These are phyloP conservation scores for Austrofundulus limnaeus DNA, from an alignment of 2,113 vertebrate species.

Conservation along the genomic window DNA sequence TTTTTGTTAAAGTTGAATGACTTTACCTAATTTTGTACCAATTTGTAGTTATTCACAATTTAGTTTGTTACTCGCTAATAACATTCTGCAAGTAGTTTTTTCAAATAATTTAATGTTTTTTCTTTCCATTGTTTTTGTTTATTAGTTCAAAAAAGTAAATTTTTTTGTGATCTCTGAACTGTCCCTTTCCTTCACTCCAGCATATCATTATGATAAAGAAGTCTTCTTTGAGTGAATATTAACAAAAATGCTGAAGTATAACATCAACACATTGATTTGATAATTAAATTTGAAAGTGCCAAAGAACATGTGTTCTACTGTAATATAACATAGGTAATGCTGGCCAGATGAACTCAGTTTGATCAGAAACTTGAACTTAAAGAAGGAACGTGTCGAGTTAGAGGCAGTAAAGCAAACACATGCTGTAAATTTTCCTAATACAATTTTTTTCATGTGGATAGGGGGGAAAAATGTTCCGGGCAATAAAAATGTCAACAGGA, in stretches of 20 bases:
- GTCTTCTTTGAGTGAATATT: too few species aligned
- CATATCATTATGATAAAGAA: not conserved
- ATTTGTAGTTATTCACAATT: not conserved
- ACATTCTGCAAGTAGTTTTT: slow-evolving; percentile 24
- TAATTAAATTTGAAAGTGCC: not conserved
- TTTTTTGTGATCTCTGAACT: too few species aligned
- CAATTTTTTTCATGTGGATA: slow-evolving; percentile 16
- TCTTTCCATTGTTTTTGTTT: not conserved
- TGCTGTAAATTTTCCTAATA: slow-evolving; percentile 17
- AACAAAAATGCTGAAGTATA: too few species aligned
- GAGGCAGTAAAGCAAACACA: slow-evolving; percentile 1
- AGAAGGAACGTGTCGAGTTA: not conserved
- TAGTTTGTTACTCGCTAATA: slow-evolving; percentile 3
- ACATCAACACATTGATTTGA: not conserved
- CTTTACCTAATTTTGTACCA: not conserved
- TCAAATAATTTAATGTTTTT: not conserved
- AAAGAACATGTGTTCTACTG: not conserved
- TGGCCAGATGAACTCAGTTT: not conserved
- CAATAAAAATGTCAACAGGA: slow-evolving; percentile 22
- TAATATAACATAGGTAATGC: not conserved
- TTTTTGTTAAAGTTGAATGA: not conserved
- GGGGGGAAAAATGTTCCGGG: slow-evolving; percentile 28
- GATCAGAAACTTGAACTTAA: not conserved
- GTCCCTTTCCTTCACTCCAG: not conserved
- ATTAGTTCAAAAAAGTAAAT: too few species aligned